Conservation (phyloP, 2,113 vertebrate genomes). For the Brachypodius melanocephalos region DNA sequence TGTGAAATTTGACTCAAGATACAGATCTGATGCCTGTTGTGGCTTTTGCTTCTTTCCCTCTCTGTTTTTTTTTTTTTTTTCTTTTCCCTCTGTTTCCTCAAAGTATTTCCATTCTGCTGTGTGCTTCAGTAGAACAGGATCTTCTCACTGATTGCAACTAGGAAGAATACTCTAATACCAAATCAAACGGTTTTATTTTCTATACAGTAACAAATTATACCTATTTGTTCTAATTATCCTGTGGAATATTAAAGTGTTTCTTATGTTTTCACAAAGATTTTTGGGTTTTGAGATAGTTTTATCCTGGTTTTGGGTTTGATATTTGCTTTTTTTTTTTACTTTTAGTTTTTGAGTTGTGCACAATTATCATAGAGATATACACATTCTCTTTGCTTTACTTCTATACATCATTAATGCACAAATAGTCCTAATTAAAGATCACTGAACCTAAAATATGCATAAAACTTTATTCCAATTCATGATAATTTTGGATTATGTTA, state of each 20-base stretch:
- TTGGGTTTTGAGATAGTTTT: background rate
- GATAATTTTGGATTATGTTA: background rate
- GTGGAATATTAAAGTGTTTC: background rate
- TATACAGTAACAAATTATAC: background rate
- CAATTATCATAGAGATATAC: background rate
- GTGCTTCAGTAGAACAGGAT: background rate
- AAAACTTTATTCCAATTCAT: background rate
- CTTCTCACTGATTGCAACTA: background rate
- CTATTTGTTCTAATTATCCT: background rate
- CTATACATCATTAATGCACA: background rate
- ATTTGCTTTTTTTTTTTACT: background rate
- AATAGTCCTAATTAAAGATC: conserved; percentile 39
- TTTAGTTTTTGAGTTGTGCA: background rate
- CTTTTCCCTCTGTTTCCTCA: background rate
- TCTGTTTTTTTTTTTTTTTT: no score
- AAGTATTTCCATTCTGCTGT: background rate
- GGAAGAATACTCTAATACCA: background rate
- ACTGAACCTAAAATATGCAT: conserved; percentile 16
- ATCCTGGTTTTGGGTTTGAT: background rate
- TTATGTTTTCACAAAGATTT: background rate
- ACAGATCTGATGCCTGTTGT: background rate
- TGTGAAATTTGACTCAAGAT: background rate
- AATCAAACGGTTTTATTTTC: background rate
- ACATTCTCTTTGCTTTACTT: background rate
- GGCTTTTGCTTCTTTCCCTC: rapidly evolving